Base-by-base conservation (phyloP, 2,113 vertebrate species). In the Cinclus mexicanus region DNA sequence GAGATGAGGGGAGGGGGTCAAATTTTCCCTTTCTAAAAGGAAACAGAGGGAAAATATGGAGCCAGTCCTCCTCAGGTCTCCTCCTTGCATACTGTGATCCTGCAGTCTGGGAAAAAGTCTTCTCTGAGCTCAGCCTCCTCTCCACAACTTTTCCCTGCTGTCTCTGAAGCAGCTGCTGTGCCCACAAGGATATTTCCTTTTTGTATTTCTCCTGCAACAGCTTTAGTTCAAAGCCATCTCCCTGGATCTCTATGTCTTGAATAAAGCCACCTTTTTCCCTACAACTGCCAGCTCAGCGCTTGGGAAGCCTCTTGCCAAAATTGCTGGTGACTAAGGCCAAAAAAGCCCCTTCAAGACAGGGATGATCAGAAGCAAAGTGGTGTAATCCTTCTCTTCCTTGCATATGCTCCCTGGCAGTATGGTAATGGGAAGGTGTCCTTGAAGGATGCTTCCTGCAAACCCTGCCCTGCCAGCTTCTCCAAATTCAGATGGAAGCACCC, bases 271-370 rank as follows among this genome's bases (percentile, higher is more conserved):
- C 42, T 18, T 90, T 46, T 85, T 76, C 56, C 78, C 63, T 70
- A 3, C 22, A 55, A 68, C n/a, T 90, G 69, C 61, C 79, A 93
- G 52, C 77, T 93, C 83, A 63, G 57, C 35, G 82, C 90, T 82
- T 96, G 78, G 91, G 59, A 90, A 84, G 24, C 65, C 41, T 82
- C 92, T 95, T 95, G 95, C 91, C 88, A 96, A 96, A 93, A 96
- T 83, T 94, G 56, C 46, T 44, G 83, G 80, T 2, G 55, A 86
- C 77, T 79, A 87, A 84, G 96, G 89, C 90, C 93, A 92, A 95
- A 91, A 95, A 91, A 93, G 35, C 41, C 61, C 78, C 91, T 95
- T 96, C 83, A 90, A 83, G 93, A 86, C 72, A 42, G 49, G 64
- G 53, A 78, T 81, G 87, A 95, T 96, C 92, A 91, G 94, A 92